Evolutionary conservation across 2,888 invertebrate genomes (phyloP).

Genomic region (Ophion costatus): DNA sequence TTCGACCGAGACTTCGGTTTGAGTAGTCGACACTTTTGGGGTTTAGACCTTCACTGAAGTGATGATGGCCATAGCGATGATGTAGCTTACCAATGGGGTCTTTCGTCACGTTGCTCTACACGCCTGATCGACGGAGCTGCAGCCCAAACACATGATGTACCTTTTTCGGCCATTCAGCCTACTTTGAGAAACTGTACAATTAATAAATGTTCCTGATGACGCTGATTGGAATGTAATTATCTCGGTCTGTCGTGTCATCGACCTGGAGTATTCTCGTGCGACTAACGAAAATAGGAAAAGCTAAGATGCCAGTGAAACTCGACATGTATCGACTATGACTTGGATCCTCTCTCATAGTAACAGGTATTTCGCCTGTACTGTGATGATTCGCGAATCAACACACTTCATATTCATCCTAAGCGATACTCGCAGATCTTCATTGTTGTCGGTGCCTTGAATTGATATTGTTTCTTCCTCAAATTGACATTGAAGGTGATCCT

Average conservation of each 20-base stretch:
- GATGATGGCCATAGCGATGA: not conserved
- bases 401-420: too few species aligned
- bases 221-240: not conserved
- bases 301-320: too few species aligned
- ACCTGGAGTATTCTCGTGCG: too few species aligned
- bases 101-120: not conserved
- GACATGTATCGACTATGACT: too few species aligned
- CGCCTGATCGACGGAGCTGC: not conserved
- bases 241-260: too few species aligned
- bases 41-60: slow-evolving; percentile 21
- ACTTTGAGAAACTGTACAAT: slow-evolving; percentile 15
- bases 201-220: slow-evolving; percentile 21
- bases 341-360: too few species aligned
- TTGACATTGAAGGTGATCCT: too few species aligned
- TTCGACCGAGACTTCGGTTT: not conserved
- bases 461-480: too few species aligned
- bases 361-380: too few species aligned
- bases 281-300: not conserved
- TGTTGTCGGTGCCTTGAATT: too few species aligned
- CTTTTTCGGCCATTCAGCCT: not conserved
- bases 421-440: too few species aligned
- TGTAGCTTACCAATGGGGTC: slow-evolving; percentile 18
- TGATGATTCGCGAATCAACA: too few species aligned
- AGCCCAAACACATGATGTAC: not conserved
- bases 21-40: not conserved